Evolutionary conservation across 2,888 invertebrate genomes (phyloP).

Genomic region (Agrotis ipsilon): DNA sequence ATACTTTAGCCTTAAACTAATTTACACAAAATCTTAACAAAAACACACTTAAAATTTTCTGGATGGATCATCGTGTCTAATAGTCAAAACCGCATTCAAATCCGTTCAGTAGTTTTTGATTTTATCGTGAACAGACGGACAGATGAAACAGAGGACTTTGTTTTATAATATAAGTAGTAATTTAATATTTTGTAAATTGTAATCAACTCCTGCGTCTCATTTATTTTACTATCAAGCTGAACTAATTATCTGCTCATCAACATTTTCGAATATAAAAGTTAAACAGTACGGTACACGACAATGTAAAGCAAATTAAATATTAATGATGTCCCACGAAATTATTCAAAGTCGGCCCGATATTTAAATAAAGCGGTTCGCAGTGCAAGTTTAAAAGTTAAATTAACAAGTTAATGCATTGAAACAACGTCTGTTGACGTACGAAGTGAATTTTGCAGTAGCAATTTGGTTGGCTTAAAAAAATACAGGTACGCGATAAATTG

Average conservation of each 20-base stretch:
- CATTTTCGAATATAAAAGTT: constrained; percentile 14
- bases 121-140: too few species aligned
- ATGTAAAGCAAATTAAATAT: constrained; percentile 46
- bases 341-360: constrained; percentile 52
- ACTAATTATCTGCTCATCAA: constrained; percentile 18
- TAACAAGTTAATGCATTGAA: constrained; percentile 53
- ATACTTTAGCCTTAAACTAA: too few species aligned
- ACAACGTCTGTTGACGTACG: constrained; percentile 46
- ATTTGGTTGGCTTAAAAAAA: constrained; percentile 49
- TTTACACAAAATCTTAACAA: too few species aligned
- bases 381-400: constrained; percentile 55
- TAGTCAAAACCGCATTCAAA: too few species aligned
- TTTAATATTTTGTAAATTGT: not conserved
- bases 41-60: too few species aligned
- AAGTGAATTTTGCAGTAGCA: constrained; percentile 26
- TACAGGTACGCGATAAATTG: constrained; percentile 32
- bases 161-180: too few species aligned
- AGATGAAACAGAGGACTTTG: too few species aligned
- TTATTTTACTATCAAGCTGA: not conserved
- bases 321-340: constrained; percentile 44
- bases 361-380: constrained; percentile 54
- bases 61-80: too few species aligned
- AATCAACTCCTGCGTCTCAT: not conserved
- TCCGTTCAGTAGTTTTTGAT: too few species aligned
- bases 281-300: not conserved